Evolutionary conservation across 2,888 invertebrate species (phyloP), one percentile per base, ranked within the genome.

Genomic region (Sinodicranocentrus sp.): DNA sequence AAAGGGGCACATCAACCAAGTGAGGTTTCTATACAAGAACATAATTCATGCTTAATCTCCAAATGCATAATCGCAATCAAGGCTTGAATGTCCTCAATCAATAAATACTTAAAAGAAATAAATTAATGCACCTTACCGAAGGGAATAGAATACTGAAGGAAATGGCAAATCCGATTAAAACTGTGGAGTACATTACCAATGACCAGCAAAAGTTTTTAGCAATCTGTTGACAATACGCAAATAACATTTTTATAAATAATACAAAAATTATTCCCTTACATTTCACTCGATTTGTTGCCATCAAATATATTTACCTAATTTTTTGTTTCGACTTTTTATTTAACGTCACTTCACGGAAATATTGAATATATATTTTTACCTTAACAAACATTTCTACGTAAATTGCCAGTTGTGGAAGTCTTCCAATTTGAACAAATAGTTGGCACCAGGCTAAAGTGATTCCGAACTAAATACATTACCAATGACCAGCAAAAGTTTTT

Each of bases 351-450:
- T n/a, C n/a, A n/a, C n/a, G n/a, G n/a, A n/a, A n/a, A n/a, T n/a
- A n/a, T n/a, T n/a, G n/a, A n/a, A n/a, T n/a, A n/a, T n/a, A n/a
- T n/a, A n/a, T n/a, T n/a, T n/a, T n/a, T n/a, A 85, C 87, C 72
- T 85, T 87, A 0, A 84, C 80, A 65, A 84, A 85, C 87, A 87
- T 87, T 48, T 86, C 86, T 2, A 85, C 84, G 25, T 86, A 87
- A 65, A 87, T 87, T 1, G 86, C 84, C 8, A 83, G 44, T 15
- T 63, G 75, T 17, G 85, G 85, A 2, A 87, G 28, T 52, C 83
- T 52, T 26, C 87, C 87, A 68, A 87, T 82, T 44, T 84, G 84
- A 21, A 84, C 77, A 75, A 87, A 85, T 10, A 86, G 23, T 80
- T 86, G 86, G 19, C 84, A 78, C 86, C 86, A 86, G 0, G 82